phyloP scores from a whole-genome alignment of 2,797 vertebrate genomes.

The Acanthornis magna region DNA sequence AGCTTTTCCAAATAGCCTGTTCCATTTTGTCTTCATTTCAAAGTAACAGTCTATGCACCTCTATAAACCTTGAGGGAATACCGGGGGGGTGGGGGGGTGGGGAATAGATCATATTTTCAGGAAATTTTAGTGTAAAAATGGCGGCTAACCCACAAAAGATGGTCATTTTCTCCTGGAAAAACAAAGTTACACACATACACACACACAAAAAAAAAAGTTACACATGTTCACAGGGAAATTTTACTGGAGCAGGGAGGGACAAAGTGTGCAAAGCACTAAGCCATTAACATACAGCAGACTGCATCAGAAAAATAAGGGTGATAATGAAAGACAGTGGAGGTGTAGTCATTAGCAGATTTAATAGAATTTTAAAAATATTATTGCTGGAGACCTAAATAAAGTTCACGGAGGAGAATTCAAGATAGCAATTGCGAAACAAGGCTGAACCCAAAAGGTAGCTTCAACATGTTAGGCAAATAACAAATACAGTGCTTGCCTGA shows the following conservation, averaged over 20 bases:
- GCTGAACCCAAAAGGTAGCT: neutral
- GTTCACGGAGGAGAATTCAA: neutral
- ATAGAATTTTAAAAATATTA: neutral
- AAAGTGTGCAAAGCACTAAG: neutral
- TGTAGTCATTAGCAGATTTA: neutral
- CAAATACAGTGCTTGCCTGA: neutral
- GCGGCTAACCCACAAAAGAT: neutral
- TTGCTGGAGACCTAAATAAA: neutral
- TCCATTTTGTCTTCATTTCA: neutral
- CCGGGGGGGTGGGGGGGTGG: fast-evolving
- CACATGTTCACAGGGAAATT: neutral
- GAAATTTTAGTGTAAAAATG: neutral
- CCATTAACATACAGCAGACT: neutral
- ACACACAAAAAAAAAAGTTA: neutral
- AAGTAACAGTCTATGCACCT: neutral
- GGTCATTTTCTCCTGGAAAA: neutral
- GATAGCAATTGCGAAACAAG: neutral
- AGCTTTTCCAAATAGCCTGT: neutral
- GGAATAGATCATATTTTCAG: neutral
- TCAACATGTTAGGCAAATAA: neutral
- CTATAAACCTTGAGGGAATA: neutral
- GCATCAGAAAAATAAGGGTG: neutral
- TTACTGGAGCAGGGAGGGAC: neutral
- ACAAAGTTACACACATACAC: neutral
- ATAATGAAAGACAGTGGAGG: neutral